Evolutionary conservation across 2,888 invertebrate species (phyloP), one percentile per base, ranked within the genome.

Genomic region (Idaea dimidiata): DNA sequence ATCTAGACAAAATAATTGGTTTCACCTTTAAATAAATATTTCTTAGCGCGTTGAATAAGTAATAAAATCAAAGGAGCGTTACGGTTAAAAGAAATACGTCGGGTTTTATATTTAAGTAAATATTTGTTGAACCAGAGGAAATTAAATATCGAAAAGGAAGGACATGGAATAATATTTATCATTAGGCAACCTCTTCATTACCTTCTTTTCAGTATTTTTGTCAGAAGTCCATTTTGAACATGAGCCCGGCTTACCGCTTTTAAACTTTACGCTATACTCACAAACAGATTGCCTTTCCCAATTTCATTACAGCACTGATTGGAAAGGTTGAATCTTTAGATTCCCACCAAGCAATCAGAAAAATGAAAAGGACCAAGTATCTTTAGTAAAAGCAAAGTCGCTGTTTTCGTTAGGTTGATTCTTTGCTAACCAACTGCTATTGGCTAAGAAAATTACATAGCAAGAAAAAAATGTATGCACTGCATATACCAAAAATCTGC

Each of bases 251-350:
- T 60, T 58, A 17, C 33, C 58, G 31, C 24, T 59, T 57, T 56
- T 54, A 55, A 33, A 61, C 61, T 61, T 66, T 63, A 61, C 59
- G 61, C 58, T 56, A 53, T 60, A 63, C 61, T 63, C 53, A 63
- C 61, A 33, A 56, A 58, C 59, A 66, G 63, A 63, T 61, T 55
- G 60, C 57, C 58, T 63, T 54, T 60, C 63, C 53, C 58, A 60
- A 63, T 59, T 61, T 61, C 59, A 58, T 66, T 63, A 66, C 58
- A 60, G 61, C 61, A 63, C 63, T 66, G 63, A 63, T 66, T 66
- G 66, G 63, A 61, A 63, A 63, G 61, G 63, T 55, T 43, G 43
- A 43, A 43, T 14, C 43, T 43, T 43, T 43, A 14, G 43, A 43
- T 8, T 43, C 43, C 10, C 1, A 43, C 43, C 43, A 43, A 43